Conservation (phyloP, 2,797 vertebrate genomes). For the Rhyacichthys aspro region DNA sequence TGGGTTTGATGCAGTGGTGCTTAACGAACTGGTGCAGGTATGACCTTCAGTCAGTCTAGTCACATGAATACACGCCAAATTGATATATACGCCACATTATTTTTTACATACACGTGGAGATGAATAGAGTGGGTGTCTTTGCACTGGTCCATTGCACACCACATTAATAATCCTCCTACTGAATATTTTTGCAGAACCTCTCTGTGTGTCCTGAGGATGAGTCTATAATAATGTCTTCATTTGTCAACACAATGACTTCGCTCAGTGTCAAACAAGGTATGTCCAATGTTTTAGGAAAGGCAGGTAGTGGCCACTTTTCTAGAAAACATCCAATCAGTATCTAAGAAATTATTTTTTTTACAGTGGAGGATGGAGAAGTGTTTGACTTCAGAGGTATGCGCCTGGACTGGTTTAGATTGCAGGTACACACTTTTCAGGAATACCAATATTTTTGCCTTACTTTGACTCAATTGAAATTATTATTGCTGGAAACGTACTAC, state of each 20-base stretch:
- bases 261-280: slow-evolving; percentile 97
- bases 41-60: not conserved
- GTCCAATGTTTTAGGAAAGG: not conserved
- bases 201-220: slow-evolving; percentile 98
- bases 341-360: no score
- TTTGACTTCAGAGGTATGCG: slow-evolving; percentile 99
- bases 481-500: no score
- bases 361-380: slow-evolving; percentile 98
- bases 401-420: slow-evolving; percentile 98
- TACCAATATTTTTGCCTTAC: no score
- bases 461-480: no score
- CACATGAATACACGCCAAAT: no score
- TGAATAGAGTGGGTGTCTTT: no score
- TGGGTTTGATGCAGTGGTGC: slow-evolving; percentile 96
- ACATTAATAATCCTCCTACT: no score
- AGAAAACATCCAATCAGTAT: no score
- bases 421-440: slow-evolving; percentile 79
- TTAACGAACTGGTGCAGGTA: slow-evolving; percentile 98
- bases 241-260: slow-evolving; percentile 99
- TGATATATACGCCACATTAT: no score
- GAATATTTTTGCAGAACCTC: slow-evolving; percentile 84
- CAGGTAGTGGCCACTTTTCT: no score
- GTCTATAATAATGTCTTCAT: slow-evolving; percentile 99
- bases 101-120: no score
- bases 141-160: no score